Base-by-base conservation (phyloP, 2,797 vertebrate species). In the Bradypodion ventrale region DNA sequence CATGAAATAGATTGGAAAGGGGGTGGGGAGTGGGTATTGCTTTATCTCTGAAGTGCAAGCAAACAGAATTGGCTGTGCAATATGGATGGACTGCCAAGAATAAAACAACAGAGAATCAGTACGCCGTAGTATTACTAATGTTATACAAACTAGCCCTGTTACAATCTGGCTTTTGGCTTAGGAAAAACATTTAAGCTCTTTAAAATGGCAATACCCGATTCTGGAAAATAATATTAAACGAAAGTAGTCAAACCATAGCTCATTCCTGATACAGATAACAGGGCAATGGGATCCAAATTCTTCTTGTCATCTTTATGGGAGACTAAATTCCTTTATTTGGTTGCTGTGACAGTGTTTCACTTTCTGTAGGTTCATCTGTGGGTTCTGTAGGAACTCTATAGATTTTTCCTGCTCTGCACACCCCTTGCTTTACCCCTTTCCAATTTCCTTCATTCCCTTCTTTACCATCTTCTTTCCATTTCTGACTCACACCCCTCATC, bases 1-100 rank as follows among this genome's bases (percentile, higher is more conserved):
- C 35, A 88, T 83, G 83, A 21, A 89, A 90, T 1, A 84, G 89
- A 85, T 56, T 59, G 4, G 37, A 76, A 88, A 83, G 37, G 32
- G 73, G 80, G 32, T 32, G 32, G 49, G n/a, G n/a, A n/a, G 37
- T 42, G 68, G 84, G 66, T 1, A 7, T 5, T 87, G 27, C 82
- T 87, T 87, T 91, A 86, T 70, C 37, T 87, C 0, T 83, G 19
- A 68, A 78, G 46, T 60, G 29, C 68, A 75, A 81, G 73, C 59
- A 77, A 70, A 56, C 35, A 74, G 21, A 75, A 35, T 2, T 85
- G 75, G 44, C 1, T 73, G n/a, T 4, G 89, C 44, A 80, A 88
- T 81, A 62, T 66, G 82, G 4, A 83, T 46, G 0, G 1, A 29
- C 79, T 91, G 80, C 46, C 63, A 80, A 35, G 37, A 27, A 80